phyloP scores from a whole-genome alignment of 2,888 invertebrate species.

The Cheilosia variabilis region DNA sequence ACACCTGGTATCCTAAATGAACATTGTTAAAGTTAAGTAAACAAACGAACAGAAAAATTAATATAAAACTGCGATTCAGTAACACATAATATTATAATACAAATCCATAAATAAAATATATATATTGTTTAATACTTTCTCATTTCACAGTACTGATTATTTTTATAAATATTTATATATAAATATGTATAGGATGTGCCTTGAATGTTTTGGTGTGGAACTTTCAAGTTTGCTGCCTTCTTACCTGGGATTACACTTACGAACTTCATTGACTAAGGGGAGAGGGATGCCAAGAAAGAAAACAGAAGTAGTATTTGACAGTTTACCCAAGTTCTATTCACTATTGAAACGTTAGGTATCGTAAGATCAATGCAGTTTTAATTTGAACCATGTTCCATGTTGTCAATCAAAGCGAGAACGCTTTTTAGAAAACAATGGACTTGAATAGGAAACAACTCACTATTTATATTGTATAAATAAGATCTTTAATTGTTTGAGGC shows the following conservation, averaged over 20 bases:
- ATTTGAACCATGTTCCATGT: no score
- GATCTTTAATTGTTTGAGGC: no score
- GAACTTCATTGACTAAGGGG: no score
- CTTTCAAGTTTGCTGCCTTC: neutral
- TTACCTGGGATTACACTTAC: neutral
- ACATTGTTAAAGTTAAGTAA: slow-evolving; percentile 49
- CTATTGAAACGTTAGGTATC: no score
- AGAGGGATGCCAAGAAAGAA: no score
- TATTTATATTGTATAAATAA: no score
- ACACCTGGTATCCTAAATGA: slow-evolving; percentile 44
- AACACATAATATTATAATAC: slow-evolving; percentile 68
- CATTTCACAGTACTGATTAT: slow-evolving; percentile 69
- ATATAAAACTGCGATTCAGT: slow-evolving; percentile 50
- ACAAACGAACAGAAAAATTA: slow-evolving; percentile 47
- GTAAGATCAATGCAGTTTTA: no score
- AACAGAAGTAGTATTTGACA: no score
- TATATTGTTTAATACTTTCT: slow-evolving; percentile 70
- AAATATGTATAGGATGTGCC: slow-evolving; percentile 36
- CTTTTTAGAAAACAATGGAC: no score
- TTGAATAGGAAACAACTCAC: no score
- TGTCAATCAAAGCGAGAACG: no score
- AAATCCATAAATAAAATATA: slow-evolving; percentile 71
- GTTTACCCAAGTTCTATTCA: no score
- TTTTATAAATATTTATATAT: slow-evolving; percentile 52
- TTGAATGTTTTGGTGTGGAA: slow-evolving; percentile 31